Conservation (phyloP, 2,888 invertebrate genomes). For the Machimus atricapillus region DNA sequence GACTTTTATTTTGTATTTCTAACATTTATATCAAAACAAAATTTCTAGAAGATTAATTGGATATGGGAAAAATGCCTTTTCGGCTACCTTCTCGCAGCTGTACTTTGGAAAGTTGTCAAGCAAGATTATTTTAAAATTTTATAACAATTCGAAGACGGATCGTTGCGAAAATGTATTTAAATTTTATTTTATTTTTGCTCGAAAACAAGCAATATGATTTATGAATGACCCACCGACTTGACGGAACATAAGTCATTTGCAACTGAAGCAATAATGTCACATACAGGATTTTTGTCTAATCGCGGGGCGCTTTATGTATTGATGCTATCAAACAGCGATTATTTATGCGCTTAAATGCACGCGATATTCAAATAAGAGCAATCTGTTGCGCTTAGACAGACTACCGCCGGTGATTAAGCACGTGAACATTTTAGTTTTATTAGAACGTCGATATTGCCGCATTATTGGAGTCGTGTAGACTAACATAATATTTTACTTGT, state of each 20-base stretch:
- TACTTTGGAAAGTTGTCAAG: background rate
- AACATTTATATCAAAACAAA: background rate
- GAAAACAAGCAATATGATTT: background rate
- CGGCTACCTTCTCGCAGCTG: background rate
- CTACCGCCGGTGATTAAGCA: background rate
- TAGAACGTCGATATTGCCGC: background rate
- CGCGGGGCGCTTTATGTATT: background rate
- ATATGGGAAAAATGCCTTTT: background rate
- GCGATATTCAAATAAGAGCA: background rate
- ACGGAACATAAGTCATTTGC: background rate
- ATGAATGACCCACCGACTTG: background rate
- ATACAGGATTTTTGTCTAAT: background rate
- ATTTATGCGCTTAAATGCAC: background rate
- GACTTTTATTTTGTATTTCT: background rate
- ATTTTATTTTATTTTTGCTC: background rate
- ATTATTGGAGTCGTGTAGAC: background rate
- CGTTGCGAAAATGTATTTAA: background rate
- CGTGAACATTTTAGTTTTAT: background rate
- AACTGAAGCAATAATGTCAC: conserved; percentile 17
- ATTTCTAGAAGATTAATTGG: background rate
- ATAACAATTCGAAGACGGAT: background rate
- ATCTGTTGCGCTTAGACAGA: background rate
- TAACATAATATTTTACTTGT: background rate
- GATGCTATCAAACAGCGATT: background rate
- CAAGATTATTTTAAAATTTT: background rate